These are phyloP conservation scores for Ctena decussata DNA, from an alignment of 2,888 invertebrate genomes.

Conservation along the genomic window DNA sequence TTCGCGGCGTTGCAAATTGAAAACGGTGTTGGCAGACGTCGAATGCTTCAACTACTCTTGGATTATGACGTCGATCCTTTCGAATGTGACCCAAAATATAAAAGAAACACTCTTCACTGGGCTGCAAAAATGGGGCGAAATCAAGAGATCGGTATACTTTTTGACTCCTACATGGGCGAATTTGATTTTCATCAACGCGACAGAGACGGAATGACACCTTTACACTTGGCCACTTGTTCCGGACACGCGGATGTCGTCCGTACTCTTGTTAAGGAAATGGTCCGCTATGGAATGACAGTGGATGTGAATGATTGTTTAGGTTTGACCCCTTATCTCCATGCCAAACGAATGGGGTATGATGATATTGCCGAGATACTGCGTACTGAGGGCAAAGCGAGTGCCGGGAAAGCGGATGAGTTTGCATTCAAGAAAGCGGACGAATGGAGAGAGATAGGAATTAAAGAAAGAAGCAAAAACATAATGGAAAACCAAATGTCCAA, in stretches of 20 bases:
- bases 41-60: conserved; percentile 79
- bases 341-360: conserved; percentile 78
- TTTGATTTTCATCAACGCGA: conserved; percentile 80
- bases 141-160: conserved; percentile 70
- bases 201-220: conserved; percentile 77
- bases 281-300: conserved; percentile 78
- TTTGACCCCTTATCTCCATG: conserved; percentile 82
- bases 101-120: conserved; percentile 79
- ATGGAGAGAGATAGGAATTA: conserved; percentile 79
- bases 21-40: conserved; percentile 68
- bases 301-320: conserved; percentile 82
- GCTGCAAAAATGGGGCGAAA: conserved; percentile 74
- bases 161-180: conserved; percentile 78
- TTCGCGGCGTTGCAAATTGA: conserved; percentile 80
- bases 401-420: conserved; percentile 71
- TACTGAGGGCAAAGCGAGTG: conserved; percentile 73
- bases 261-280: conserved; percentile 72
- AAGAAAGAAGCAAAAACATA: conserved; percentile 64
- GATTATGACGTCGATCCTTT: conserved; percentile 74
- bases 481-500: neutral
- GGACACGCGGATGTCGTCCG: conserved; percentile 74
- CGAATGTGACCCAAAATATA: conserved; percentile 67
- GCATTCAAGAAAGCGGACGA: conserved; percentile 76
- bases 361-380: conserved; percentile 74
- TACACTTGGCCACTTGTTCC: conserved; percentile 80